Evolutionary conservation across 2,888 invertebrate species (phyloP).

Genomic region (Nymphalis urticae): DNA sequence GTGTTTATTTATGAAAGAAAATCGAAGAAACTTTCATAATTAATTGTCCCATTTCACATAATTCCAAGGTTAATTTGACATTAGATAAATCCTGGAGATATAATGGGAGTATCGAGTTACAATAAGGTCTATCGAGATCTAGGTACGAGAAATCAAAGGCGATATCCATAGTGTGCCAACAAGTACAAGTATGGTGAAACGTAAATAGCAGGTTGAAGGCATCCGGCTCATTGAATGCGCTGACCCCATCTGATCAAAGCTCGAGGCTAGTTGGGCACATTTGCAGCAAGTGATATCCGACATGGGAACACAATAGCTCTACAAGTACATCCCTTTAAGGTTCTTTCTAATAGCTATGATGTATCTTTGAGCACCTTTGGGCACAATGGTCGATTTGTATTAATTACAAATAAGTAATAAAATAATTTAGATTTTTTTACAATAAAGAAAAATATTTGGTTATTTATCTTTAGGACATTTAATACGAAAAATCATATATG

Average conservation of each 20-base stretch:
- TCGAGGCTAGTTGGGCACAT: slow-evolving; percentile 62
- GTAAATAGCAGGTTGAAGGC: slow-evolving; percentile 78
- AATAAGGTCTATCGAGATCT: slow-evolving; percentile 47
- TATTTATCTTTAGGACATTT: not conserved
- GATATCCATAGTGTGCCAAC: slow-evolving; percentile 76
- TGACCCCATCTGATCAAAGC: slow-evolving; percentile 79
- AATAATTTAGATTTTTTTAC: not conserved
- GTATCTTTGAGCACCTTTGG: slow-evolving; percentile 20
- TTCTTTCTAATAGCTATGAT: slow-evolving; percentile 40
- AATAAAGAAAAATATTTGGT: not conserved
- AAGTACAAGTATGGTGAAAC: slow-evolving; percentile 76
- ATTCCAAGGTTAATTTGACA: slow-evolving; percentile 2
- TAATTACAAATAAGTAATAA: not conserved
- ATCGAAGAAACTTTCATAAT: no score
- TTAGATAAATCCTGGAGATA: slow-evolving; percentile 9
- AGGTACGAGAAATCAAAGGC: slow-evolving; percentile 62
- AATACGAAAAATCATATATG: not conserved
- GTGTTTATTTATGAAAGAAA: not conserved
- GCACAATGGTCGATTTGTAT: not conserved
- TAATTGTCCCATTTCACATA: not conserved
- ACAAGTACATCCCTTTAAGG: slow-evolving; percentile 42
- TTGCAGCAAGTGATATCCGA: slow-evolving; percentile 53
- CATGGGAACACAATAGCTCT: slow-evolving; percentile 48
- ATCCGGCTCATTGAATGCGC: slow-evolving; percentile 81
- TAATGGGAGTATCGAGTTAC: slow-evolving; percentile 42